phyloP scores from a whole-genome alignment of 2,113 vertebrate species.

The Sakesphorus luctuosus region DNA sequence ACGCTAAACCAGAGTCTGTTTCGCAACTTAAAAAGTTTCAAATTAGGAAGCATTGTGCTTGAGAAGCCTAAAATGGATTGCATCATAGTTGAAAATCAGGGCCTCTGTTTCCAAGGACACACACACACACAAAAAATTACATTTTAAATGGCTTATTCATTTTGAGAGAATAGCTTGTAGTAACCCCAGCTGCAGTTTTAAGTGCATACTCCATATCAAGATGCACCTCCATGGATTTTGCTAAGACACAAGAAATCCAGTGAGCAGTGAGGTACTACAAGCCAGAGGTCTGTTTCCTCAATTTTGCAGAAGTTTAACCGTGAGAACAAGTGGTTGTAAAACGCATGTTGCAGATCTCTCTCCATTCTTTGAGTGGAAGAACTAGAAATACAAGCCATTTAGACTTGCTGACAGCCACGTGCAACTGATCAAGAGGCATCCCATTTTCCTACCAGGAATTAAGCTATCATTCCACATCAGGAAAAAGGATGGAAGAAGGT shows the following conservation, averaged over 20 bases:
- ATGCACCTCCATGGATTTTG: background rate
- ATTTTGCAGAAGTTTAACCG: background rate
- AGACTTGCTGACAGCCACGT: background rate
- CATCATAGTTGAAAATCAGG: background rate
- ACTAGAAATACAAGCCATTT: background rate
- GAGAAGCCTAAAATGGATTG: background rate
- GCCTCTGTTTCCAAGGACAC: background rate
- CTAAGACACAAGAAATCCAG: background rate
- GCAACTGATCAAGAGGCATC: background rate
- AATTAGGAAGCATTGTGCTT: background rate
- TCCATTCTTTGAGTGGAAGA: background rate
- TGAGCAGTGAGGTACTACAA: background rate
- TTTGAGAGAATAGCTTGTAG: background rate
- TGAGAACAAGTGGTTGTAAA: background rate
- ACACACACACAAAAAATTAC: background rate
- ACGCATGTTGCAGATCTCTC: accelerated
- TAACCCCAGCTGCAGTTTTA: background rate
- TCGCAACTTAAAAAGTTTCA: background rate
- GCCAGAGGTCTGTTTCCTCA: background rate
- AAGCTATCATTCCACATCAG: background rate
- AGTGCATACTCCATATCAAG: background rate
- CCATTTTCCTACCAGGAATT: background rate
- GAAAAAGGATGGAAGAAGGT: background rate
- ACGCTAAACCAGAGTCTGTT: background rate
- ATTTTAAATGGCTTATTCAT: background rate